Evolutionary conservation across 1,140 invertebrate genomes (phyloP), one percentile per base, ranked within the genome.

Genomic region (Cepaea nemoralis): DNA sequence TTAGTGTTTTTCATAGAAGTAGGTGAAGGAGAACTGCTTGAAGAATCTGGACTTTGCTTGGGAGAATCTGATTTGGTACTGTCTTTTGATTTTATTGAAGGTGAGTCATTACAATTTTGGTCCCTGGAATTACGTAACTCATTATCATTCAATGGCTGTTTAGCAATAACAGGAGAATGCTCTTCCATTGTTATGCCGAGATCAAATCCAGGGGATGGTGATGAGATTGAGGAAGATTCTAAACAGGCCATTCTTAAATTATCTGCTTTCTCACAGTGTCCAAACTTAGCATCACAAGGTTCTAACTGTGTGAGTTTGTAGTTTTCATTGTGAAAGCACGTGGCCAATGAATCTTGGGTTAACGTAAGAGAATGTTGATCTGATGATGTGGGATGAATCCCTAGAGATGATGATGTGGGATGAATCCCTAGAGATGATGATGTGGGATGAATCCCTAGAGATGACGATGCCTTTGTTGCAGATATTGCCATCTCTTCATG

Each of bases 261-360:
- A n/a, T 35, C 40, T 45, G 67, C 78, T 48, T 80, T 80, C 8
- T 71, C 45, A 69, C 78, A 80, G 69, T 50, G 67, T 14, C 78
- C 78, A 10, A 35, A 27, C 37, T 35, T 63, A 27, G 69, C 69
- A 48, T 80, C 78, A 73, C 78, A 80, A 1, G 78, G 67, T 55
- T 80, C 78, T 27, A 80, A 33, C 42, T 73, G 78, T 1, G 78
- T 73, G 0, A 80, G 45, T 8, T 70, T n/a, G 69, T 80, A 80
- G 45, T 67, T 12, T 24, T 80, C 67, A 45, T 48, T 63, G 27
- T 78, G 77, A 42, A 78, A 78, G 14, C 8, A 10, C 14, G 71
- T 33, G n/a, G 39, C 16, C 37, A 14, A 31, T 14, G 42, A 37
- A 35, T 48, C 42, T 1, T 24, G 45, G 31, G 45, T 24, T 50